These are phyloP conservation scores for Equus przewalskii DNA, from an alignment of 2,113 vertebrate genomes.

Conservation along the genomic window DNA sequence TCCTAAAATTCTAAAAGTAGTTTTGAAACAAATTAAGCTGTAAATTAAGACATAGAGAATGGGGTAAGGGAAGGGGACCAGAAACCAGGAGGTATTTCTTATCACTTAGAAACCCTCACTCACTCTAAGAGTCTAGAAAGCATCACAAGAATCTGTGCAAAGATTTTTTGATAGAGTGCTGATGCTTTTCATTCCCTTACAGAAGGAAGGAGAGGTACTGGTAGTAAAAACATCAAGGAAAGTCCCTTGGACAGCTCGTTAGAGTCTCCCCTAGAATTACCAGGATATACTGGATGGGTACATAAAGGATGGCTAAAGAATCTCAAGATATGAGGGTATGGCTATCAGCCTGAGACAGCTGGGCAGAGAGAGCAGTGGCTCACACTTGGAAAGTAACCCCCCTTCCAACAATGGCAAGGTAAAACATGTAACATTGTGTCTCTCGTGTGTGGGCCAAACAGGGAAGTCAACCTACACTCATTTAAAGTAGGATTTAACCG, in stretches of 20 bases:
- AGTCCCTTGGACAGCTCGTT: background rate
- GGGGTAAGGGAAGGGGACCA: rapidly evolving
- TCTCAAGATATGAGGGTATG: background rate
- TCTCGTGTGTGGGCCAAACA: background rate
- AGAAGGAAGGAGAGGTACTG: background rate
- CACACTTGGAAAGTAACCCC: background rate
- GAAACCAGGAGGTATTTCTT: background rate
- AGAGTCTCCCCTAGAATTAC: background rate
- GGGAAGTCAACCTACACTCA: background rate
- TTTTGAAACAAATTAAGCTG: background rate
- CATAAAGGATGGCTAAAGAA: background rate
- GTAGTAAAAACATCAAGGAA: background rate
- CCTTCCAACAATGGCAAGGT: background rate
- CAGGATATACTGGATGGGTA: background rate
- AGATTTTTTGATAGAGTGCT: background rate
- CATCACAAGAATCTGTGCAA: background rate
- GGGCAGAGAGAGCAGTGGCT: background rate
- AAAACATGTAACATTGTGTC: background rate
- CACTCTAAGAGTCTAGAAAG: background rate
- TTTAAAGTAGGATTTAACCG: background rate
- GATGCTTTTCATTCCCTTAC: background rate
- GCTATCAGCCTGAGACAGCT: background rate
- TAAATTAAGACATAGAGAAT: background rate
- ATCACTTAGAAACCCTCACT: background rate
- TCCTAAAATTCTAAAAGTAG: background rate